These are phyloP conservation scores for Narcine bancroftii DNA, from an alignment of 2,113 vertebrate genomes.

Conservation along the genomic window DNA sequence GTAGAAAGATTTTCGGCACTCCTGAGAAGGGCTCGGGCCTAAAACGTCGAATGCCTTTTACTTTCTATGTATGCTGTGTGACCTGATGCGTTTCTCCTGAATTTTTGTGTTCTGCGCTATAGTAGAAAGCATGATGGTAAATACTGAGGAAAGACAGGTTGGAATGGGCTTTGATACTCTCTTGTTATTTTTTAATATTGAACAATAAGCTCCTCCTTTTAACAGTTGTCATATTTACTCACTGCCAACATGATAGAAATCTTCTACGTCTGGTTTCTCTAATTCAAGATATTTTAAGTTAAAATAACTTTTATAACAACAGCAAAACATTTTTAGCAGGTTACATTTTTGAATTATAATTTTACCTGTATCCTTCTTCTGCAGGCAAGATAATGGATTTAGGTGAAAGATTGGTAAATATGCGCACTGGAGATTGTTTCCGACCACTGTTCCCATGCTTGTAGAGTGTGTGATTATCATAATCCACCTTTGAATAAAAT, in stretches of 20 bases:
- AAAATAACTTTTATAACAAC: constrained; percentile 35
- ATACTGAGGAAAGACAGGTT: neutral
- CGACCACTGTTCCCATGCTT: constrained; percentile 85
- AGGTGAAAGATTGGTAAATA: constrained; percentile 81
- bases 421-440: constrained; percentile 83
- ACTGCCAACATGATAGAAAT: neutral
- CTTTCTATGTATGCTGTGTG: no score
- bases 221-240: neutral
- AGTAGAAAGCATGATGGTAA: neutral
- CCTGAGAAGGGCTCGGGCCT: no score
- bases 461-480: constrained; percentile 89
- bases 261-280: no score
- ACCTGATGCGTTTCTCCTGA: no score
- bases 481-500: constrained; percentile 73
- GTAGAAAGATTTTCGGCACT: no score
- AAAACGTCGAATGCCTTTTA: no score
- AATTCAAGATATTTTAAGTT: neutral
- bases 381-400: constrained; percentile 65
- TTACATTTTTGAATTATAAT: neutral
- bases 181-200: neutral
- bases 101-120: no score
- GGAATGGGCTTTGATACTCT: neutral
- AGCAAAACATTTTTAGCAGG: neutral
- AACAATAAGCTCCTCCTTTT: neutral
- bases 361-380: constrained; percentile 86